Conservation (phyloP, 2,113 vertebrate species). For the Jacana jacana region DNA sequence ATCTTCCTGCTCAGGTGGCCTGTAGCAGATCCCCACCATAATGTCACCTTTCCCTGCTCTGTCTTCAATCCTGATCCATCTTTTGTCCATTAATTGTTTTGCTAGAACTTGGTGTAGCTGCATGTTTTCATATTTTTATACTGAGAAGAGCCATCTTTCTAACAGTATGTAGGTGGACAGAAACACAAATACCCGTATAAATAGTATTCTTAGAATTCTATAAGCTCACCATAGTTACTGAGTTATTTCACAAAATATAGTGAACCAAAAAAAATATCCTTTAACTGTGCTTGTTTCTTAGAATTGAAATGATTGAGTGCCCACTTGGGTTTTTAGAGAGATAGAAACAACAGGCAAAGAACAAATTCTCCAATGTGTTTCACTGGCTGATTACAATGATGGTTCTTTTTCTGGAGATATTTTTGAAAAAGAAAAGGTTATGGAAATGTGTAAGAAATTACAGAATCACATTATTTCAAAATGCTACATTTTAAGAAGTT, state of each 20-base stretch:
- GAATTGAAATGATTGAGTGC: neutral
- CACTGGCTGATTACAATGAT: neutral
- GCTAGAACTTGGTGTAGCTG: neutral
- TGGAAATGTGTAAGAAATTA: neutral
- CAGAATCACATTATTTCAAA: neutral
- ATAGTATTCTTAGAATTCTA: neutral
- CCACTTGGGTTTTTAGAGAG: neutral
- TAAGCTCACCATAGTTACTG: neutral
- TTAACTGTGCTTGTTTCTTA: neutral
- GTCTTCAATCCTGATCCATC: neutral
- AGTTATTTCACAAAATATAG: neutral
- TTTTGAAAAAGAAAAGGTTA: neutral
- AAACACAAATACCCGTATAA: neutral
- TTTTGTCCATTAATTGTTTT: neutral
- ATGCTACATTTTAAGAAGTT: neutral
- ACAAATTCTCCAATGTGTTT: neutral
- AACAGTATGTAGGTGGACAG: neutral
- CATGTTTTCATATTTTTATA: neutral
- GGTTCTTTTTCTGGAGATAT: neutral
- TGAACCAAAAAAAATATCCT: neutral
- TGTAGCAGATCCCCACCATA: neutral
- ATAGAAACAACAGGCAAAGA: neutral
- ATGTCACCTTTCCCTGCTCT: neutral
- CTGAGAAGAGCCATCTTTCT: neutral
- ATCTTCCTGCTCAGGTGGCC: neutral